Evolutionary conservation across 1,140 invertebrate genomes (phyloP), one percentile per base, ranked within the genome.

Genomic region (Drosophila seguyi): DNA sequence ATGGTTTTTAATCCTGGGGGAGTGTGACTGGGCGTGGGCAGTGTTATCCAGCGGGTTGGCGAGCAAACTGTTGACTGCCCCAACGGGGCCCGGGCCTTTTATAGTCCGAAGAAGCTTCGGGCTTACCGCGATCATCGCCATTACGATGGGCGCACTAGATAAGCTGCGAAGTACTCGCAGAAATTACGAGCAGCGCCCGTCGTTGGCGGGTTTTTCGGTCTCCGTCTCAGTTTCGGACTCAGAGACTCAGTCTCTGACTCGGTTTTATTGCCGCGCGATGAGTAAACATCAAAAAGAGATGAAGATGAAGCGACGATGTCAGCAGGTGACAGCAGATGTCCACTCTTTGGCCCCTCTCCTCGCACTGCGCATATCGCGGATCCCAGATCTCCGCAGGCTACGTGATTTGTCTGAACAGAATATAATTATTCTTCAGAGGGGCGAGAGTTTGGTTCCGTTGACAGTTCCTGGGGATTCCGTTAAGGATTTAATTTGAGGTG

Each of bases 111-210:
- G 34, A 63, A 47, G 44, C 81, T 81, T 80, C 80, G 83, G 60
- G 60, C 78, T 87, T 60, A 55, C 60, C 56, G 66, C 79, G 53
- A 81, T 53, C 72, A 81, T 47, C 36, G 65, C 72, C 73, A 79
- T 78, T 81, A 67, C 84, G 90, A 91, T 91, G 90, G 90, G 90
- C 90, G 90, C 90, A 83, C 86, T 90, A 92, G 90, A 92, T 92
- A 91, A 87, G 83, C 75, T 75, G 45, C 69, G 69, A 78, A 79
- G 77, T 73, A 82, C 62, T 67, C 67, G 71, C 62, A 65, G 50
- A 79, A 82, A 83, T 87, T 71, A 87, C 67, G 77, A 90, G 85
- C 85, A 81, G 80, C 72, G 52, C 52, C 52, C 76, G 75, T 58
- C 48, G 52, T 63, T 71, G 69, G 50, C 67, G n/a, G n/a, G n/a